Base-by-base conservation (phyloP, 2,888 invertebrate species). In the Agrilus cyanescens region DNA sequence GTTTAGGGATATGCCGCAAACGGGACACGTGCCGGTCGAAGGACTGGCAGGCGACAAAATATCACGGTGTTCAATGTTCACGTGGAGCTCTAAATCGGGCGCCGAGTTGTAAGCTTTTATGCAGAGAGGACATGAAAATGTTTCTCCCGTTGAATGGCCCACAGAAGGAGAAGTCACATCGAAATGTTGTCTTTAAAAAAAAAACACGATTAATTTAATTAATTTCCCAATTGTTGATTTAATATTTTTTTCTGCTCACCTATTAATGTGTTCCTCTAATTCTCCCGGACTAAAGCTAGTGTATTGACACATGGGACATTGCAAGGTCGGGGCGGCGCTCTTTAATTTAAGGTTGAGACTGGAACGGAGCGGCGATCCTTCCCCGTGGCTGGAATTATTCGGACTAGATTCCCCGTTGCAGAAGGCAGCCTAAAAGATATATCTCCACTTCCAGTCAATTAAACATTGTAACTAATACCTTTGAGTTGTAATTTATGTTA, bases 41-140 rank as follows among this genome's bases (percentile, higher is more conserved):
- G 64, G 62, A 47, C 62, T 61, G 20, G 62, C 61, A 1, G 82
- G 85, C 62, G 85, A 85, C 43, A 85, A 68, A 52, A 86, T 82
- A 67, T 87, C 87, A 57, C 78, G 74, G 61, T 89, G 88, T 56
- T 85, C 86, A 44, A 85, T 82, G 67, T 88, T 88, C 1, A 89
- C 87, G 60, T 90, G 90, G 38, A 86, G 66, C 64, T 88, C 87
- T 39, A 89, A 74, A 60, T 86, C 85, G 2, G 82, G 76, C n/a
- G 80, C 78, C 53, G 79, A 79, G 37, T 75, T 72, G 59, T 85
- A 85, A 38, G 77, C 74, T 50, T 76, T 76, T 46, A 78, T 75
- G 65, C 89, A 89, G 35, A 89, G 74, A 0, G 89, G 88, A 60
- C 89, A 89, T 50, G 81, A 78, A 54, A 77, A 83, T 8, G 70